Evolutionary conservation across 1,140 invertebrate genomes (phyloP).

Genomic region (Orchesella cincta): DNA sequence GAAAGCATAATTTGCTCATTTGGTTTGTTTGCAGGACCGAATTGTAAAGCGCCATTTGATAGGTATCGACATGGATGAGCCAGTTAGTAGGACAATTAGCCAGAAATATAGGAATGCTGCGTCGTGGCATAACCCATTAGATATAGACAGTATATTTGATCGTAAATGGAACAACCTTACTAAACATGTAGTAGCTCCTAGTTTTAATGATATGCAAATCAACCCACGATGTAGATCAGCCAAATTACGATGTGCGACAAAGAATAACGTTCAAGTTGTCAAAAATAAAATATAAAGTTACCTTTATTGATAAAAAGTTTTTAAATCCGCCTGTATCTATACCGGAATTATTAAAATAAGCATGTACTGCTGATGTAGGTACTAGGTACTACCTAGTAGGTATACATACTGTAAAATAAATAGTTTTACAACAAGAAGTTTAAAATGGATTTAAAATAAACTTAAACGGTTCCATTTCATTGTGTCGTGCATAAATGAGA

Average conservation of each 20-base stretch:
- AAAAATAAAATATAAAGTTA: not conserved
- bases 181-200: slow-evolving; percentile 78
- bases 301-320: not conserved
- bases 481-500: not conserved
- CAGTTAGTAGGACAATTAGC: slow-evolving; percentile 49
- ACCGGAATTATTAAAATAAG: not conserved
- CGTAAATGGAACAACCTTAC: slow-evolving; percentile 74
- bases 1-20: not conserved
- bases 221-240: slow-evolving; percentile 87
- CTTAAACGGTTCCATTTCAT: not conserved
- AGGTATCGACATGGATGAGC: slow-evolving; percentile 69
- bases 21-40: slow-evolving; percentile 68
- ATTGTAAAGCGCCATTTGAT: slow-evolving; percentile 88
- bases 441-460: not conserved
- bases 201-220: slow-evolving; percentile 68
- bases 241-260: slow-evolving; percentile 79
- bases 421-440: too few species aligned
- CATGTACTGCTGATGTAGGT: too few species aligned
- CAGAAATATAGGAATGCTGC: slow-evolving; percentile 53
- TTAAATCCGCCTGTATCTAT: not conserved
- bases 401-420: too few species aligned
- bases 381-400: too few species aligned
- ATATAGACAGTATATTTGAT: slow-evolving; percentile 64
- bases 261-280: slow-evolving; percentile 52
- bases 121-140: slow-evolving; percentile 53